These are phyloP conservation scores for Mobula birostris DNA, from an alignment of 2,113 vertebrate genomes.

Conservation along the genomic window DNA sequence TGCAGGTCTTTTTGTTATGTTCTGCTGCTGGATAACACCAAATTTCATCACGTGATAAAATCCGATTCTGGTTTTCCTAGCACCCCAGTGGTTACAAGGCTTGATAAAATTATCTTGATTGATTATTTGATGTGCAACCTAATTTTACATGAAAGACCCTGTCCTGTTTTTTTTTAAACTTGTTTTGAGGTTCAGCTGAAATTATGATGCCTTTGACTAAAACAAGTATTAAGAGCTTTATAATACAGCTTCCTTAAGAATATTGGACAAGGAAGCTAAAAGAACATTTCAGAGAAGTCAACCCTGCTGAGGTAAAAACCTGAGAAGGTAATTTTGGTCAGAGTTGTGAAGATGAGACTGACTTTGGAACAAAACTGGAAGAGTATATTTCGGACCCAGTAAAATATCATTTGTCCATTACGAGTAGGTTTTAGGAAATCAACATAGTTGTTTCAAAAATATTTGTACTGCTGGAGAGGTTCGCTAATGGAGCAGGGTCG, in stretches of 20 bases:
- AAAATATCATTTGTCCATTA: not conserved
- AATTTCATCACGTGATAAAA: too few relatives aligned
- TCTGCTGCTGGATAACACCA: too few relatives aligned
- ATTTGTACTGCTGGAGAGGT: not conserved
- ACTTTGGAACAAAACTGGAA: not conserved
- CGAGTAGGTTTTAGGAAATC: not conserved
- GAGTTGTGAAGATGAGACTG: not conserved
- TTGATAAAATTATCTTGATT: not conserved
- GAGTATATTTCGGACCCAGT: not conserved
- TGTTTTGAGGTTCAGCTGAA: not conserved
- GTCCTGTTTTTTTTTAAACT: not conserved
- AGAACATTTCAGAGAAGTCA: not conserved
- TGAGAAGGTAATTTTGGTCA: not conserved
- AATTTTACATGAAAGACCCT: too few relatives aligned
- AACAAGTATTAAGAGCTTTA: not conserved
- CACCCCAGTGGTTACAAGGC: not conserved
- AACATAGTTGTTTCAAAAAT: not conserved
- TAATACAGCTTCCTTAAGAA: not conserved
- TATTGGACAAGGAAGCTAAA: not conserved
- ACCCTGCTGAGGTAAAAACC: too few relatives aligned
- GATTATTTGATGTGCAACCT: not conserved
- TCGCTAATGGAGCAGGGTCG: not conserved
- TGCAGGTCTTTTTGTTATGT: too few relatives aligned
- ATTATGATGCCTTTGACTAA: not conserved
- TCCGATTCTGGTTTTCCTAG: too few relatives aligned